Percentiles rank a stretch among this genome's conserved stretches.
Conservation (phyloP, 35 echinoderm and acorn worm genomes). For the Heliocidaris erythrogramma region DNA sequence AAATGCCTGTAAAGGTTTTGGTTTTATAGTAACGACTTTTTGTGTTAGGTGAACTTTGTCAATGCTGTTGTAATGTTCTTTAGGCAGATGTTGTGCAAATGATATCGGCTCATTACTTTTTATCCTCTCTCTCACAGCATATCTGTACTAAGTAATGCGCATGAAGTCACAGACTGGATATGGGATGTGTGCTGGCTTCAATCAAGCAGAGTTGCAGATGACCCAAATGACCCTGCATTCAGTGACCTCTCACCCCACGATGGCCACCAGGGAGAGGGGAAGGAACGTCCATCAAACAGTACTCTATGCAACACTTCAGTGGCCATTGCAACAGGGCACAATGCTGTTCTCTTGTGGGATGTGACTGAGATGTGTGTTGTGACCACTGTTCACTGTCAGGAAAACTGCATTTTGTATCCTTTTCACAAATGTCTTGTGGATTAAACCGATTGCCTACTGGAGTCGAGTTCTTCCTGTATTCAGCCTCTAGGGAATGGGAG, state of each 20-base stretch:
- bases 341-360: constrained; percentile 53
- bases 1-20: no score
- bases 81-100: background rate
- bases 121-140: background rate
- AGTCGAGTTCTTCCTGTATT: no score
- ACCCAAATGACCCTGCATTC: background rate
- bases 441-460: no score
- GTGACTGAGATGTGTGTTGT: constrained; percentile 4
- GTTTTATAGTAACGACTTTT: no score
- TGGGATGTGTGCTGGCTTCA: constrained; percentile 40
- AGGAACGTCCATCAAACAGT: background rate
- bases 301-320: background rate
- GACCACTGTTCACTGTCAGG: constrained; percentile 44
- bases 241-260: background rate
- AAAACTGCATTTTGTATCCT: constrained; percentile 77
- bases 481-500: no score
- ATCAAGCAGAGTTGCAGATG: background rate
- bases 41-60: no score
- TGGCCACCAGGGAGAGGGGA: background rate
- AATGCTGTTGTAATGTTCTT: no score
- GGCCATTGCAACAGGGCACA: constrained; percentile 45
- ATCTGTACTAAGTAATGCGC: background rate
- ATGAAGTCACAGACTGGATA: constrained; percentile 55
- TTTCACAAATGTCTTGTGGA: background rate
- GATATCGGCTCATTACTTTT: background rate